These are phyloP conservation scores for Ethmia dodecea DNA, from an alignment of 2,888 invertebrate species.

Conservation along the genomic window DNA sequence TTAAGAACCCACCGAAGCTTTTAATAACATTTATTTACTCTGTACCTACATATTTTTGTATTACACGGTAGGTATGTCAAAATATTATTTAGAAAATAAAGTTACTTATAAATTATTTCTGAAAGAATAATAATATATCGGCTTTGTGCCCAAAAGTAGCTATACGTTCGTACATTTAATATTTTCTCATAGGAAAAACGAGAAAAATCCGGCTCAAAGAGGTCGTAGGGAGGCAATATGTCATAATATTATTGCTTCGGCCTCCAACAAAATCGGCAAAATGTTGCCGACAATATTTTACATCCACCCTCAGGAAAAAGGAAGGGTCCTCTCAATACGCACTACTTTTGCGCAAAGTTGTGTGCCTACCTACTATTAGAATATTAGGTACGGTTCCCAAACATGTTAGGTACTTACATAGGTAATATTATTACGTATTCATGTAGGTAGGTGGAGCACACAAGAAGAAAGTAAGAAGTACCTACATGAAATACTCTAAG, in stretches of 20 bases:
- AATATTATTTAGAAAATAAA: no score
- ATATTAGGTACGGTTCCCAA: background rate
- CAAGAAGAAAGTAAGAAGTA: no score
- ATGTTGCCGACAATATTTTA: slow-evolving; percentile 68
- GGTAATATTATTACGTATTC: background rate
- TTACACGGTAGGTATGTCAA: no score
- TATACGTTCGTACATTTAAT: no score
- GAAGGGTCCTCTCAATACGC: slow-evolving; percentile 38
- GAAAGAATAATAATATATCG: no score
- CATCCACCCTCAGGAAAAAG: slow-evolving; percentile 45
- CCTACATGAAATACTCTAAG: no score
- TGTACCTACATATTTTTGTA: no score
- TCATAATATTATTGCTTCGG: slow-evolving; percentile 73
- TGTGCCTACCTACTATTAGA: slow-evolving; percentile 6
- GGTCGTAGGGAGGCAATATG: slow-evolving; percentile 61
- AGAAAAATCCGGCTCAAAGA: slow-evolving; percentile 40
- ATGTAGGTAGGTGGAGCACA: no score
- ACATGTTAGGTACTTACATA: background rate
- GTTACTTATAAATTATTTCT: no score
- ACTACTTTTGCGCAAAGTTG: slow-evolving; percentile 4
- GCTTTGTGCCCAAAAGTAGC: no score
- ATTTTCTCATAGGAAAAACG: slow-evolving; percentile 8
- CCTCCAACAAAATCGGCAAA: slow-evolving; percentile 57
- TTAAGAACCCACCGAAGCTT: background rate
- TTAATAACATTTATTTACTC: background rate